These are phyloP conservation scores for Corythucha ciliata DNA, from an alignment of 2,888 invertebrate species.

Conservation along the genomic window DNA sequence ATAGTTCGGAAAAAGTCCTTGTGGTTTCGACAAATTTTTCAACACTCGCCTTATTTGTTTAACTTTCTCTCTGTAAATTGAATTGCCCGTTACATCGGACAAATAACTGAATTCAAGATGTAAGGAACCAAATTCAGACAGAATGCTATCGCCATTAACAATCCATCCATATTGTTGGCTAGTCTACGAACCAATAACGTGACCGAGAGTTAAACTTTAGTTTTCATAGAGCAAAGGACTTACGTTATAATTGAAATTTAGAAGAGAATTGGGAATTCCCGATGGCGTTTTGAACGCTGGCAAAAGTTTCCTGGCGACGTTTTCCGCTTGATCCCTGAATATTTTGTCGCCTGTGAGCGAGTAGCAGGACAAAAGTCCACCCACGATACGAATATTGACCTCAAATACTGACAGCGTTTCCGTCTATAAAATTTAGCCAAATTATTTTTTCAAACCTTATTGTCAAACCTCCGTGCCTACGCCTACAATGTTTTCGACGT, in stretches of 20 bases:
- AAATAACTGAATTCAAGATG: slow-evolving; percentile 95
- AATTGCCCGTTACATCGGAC: slow-evolving; percentile 87
- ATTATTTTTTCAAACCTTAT: slow-evolving; percentile 3
- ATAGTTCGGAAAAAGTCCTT: slow-evolving; percentile 93
- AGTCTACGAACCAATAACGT: slow-evolving; percentile 44
- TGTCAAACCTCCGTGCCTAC: not conserved
- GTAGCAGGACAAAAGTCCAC: slow-evolving; percentile 86
- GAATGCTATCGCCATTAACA: slow-evolving; percentile 83
- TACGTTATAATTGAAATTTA: slow-evolving; percentile 85
- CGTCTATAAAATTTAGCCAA: slow-evolving; percentile 56
- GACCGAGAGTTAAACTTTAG: not conserved
- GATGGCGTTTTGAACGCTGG: slow-evolving; percentile 97
- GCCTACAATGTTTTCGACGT: slow-evolving; percentile 50
- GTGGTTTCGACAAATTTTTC: slow-evolving; percentile 76
- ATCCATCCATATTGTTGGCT: slow-evolving; percentile 97
- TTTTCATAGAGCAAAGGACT: too few relatives aligned
- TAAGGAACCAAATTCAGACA: slow-evolving; percentile 94
- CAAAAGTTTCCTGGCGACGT: slow-evolving; percentile 83
- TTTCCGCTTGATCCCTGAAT: slow-evolving; percentile 84
- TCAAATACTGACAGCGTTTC: slow-evolving; percentile 98
- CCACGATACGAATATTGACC: slow-evolving; percentile 94
- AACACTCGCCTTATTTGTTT: slow-evolving; percentile 77
- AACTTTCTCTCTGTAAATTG: slow-evolving; percentile 79
- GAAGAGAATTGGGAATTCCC: slow-evolving; percentile 88
- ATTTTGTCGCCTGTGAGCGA: slow-evolving; percentile 92